These are phyloP conservation scores for Ornithoptera alexandrae DNA, from an alignment of 2,888 invertebrate genomes.

Conservation along the genomic window DNA sequence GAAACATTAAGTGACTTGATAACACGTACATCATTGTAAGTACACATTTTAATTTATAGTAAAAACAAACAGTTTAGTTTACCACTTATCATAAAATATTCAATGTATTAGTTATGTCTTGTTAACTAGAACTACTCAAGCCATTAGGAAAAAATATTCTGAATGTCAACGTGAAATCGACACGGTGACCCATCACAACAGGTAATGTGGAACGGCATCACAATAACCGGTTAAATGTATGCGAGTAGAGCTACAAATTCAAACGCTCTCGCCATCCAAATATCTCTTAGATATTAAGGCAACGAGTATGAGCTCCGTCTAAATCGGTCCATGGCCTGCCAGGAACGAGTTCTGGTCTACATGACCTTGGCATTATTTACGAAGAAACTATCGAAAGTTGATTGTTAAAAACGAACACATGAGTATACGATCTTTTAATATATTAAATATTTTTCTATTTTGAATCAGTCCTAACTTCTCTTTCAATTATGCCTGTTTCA, in stretches of 20 bases:
- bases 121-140: no score
- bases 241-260: slow-evolving; percentile 15
- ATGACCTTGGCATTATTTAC: slow-evolving; percentile 29
- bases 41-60: no score
- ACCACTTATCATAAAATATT: no score
- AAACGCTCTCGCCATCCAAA: slow-evolving; percentile 13
- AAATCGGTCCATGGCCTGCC: slow-evolving; percentile 14
- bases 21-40: no score
- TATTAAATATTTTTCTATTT: neutral
- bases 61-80: no score
- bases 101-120: no score
- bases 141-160: slow-evolving; percentile 2
- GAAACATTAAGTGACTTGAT: neutral
- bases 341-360: slow-evolving; percentile 25
- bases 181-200: slow-evolving; percentile 31
- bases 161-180: slow-evolving; percentile 23
- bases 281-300: slow-evolving; percentile 12
- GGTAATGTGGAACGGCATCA: slow-evolving; percentile 29
- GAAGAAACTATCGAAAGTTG: slow-evolving; percentile 28
- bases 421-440: slow-evolving; percentile 1
- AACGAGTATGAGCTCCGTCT: slow-evolving; percentile 10
- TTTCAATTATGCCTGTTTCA: neutral
- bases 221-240: slow-evolving; percentile 28
- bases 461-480: slow-evolving; percentile 1
- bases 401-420: slow-evolving; percentile 8